Evolutionary conservation across 2,113 vertebrate species (phyloP), one percentile per base, ranked within the genome.

Genomic region (Cyprinodon brontotheroides): DNA sequence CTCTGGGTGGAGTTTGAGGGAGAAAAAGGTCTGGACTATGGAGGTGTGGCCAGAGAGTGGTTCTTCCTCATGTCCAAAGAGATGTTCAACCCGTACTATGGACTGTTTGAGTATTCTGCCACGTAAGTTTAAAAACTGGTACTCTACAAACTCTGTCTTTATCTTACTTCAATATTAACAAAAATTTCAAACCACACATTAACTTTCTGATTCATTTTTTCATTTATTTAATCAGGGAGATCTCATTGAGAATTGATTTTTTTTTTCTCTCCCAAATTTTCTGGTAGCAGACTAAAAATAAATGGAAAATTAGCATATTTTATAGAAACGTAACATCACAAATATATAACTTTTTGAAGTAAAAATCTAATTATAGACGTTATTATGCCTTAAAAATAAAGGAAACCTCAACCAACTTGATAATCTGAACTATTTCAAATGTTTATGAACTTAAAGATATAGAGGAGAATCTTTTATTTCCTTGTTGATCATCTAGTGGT

Each of bases 51-150:
- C 90, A 93, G 97, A 77, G 98, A 99, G 86, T 99, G 98, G 98
- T 99, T 99, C 93, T 99, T 98, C 87, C 96, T 99, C 73, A 96
- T 99, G 87, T 99, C 98, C 45, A 99, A 96, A 91, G 98, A 99
- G 87, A 99, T 99, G 98, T 99, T 99, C 87, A 99, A 99, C 90
- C 98, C 98, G 13, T 99, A 99, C 63, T 99, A 99, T 20, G 98
- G 98, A 78, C 89, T 99, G 66, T 99, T 99, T 39, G 98, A 99
- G 81, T 99, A 99, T 92, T 99, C 98, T 84, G 98, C 98, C 70
- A 96, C 97, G 98, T 99, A 92, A 97, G 97, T 96, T 29, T 13
- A 72, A 72, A 71, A 38, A 50, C 8, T 40, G n/a, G 65, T 11
- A 4, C 22, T n/a, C 1, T 59, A n/a, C 22, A 29, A 29, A 29